A percentile compares a stretch with the other conserved stretches of the same genome.
Conservation (phyloP, 2,113 vertebrate genomes). For the Pachycephala philippinensis region DNA sequence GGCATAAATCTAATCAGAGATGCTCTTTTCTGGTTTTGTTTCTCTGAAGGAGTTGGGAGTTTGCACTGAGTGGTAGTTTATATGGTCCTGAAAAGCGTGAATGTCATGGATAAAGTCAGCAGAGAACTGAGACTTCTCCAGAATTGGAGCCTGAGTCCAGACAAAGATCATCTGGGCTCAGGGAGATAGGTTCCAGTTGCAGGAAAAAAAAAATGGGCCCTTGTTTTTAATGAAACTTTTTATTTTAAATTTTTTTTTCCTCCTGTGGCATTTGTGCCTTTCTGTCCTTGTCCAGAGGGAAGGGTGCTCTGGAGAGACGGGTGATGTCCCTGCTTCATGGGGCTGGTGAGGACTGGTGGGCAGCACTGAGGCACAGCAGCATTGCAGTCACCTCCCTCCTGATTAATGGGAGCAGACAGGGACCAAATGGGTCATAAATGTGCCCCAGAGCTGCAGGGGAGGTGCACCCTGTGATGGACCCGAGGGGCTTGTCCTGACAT, state of each 20-base stretch:
- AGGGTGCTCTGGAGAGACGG: not conserved
- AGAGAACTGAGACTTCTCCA: not conserved
- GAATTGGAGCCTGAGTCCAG: not conserved
- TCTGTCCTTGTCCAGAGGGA: not conserved
- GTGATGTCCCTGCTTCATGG: not conserved
- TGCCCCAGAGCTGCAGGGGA: not conserved
- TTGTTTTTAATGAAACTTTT: not conserved
- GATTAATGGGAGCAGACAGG: not conserved
- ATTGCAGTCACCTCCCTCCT: not conserved
- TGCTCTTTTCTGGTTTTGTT: not conserved
- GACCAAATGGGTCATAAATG: constrained; percentile 24
- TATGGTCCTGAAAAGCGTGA: not conserved
- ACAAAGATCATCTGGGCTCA: not conserved
- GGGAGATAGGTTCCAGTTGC: not conserved
- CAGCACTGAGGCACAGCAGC: not conserved
- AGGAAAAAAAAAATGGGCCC: not conserved
- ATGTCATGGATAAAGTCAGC: not conserved
- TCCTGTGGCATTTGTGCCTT: not conserved
- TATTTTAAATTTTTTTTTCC: too few relatives aligned
- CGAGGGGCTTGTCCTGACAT: not conserved
- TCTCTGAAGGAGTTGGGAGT: not conserved
- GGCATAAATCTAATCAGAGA: not conserved
- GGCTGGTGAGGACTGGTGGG: not conserved
- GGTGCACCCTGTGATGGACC: not conserved
- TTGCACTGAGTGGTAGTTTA: not conserved